phyloP scores from a whole-genome alignment of 2,113 vertebrate species.

The Prunella himalayana region DNA sequence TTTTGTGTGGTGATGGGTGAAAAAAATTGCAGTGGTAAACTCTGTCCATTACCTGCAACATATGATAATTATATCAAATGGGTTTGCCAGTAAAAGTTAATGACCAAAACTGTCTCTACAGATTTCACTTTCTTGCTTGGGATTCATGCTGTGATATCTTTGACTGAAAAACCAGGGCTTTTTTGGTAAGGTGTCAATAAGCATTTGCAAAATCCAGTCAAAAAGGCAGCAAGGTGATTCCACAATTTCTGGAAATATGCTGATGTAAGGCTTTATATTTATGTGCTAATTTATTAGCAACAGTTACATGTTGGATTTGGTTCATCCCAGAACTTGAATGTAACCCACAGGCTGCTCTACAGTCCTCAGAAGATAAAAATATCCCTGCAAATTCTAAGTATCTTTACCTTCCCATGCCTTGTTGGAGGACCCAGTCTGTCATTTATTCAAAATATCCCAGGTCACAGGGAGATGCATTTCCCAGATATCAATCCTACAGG shows the following conservation, averaged over 20 bases:
- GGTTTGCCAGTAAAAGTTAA: neutral
- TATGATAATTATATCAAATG: neutral
- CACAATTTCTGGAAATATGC: neutral
- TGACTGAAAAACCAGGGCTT: neutral
- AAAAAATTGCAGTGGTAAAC: neutral
- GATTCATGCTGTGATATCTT: neutral
- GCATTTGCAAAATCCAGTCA: neutral
- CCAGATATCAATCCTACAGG: neutral
- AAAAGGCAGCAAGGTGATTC: neutral
- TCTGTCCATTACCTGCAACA: neutral
- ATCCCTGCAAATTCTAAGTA: neutral
- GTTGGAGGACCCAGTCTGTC: neutral
- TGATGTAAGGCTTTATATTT: neutral
- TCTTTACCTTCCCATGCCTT: neutral
- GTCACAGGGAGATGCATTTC: neutral
- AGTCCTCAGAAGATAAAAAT: neutral
- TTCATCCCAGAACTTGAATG: neutral
- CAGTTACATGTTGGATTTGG: neutral
- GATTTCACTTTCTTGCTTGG: neutral
- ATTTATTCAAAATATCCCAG: neutral
- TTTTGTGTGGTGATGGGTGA: neutral
- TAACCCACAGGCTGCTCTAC: neutral
- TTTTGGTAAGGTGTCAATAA: neutral
- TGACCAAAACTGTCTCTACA: neutral
- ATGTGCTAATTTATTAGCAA: neutral